phyloP scores from a whole-genome alignment of 2,113 vertebrate genomes.

The Acinonyx jubatus region DNA sequence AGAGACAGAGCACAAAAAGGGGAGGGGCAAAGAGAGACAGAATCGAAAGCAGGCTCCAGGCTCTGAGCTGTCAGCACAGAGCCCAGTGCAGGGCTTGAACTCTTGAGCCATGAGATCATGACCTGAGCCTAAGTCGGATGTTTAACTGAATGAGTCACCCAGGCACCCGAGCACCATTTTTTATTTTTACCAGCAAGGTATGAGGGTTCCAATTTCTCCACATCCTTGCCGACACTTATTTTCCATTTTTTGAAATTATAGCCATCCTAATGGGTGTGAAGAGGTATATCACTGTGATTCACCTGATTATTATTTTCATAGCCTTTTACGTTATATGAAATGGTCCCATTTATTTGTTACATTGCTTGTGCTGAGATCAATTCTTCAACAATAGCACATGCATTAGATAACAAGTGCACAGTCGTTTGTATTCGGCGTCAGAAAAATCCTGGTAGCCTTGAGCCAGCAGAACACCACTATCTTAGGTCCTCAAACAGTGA shows the following conservation, averaged over 20 bases:
- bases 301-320: not conserved
- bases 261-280: not conserved
- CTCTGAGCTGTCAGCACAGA: too few species aligned
- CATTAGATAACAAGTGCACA: not conserved
- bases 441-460: not conserved
- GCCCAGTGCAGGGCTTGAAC: too few species aligned
- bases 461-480: not conserved
- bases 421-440: not conserved
- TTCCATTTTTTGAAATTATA: not conserved
- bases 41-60: too few species aligned
- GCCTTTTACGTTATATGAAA: not conserved
- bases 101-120: too few species aligned
- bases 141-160: too few species aligned
- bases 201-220: not conserved
- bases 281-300: not conserved
- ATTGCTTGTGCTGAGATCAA: not conserved
- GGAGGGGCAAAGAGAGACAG: too few species aligned
- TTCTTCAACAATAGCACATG: not conserved
- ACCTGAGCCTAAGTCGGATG: too few species aligned
- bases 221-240: not conserved
- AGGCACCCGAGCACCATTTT: not conserved
- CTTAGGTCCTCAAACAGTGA: constrained; percentile 18
- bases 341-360: not conserved
- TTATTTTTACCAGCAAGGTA: not conserved
- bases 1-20: too few species aligned